Evolutionary conservation across 2,797 vertebrate species (phyloP), one percentile per base, ranked within the genome.

Genomic region (Spondyliosoma cantharus): DNA sequence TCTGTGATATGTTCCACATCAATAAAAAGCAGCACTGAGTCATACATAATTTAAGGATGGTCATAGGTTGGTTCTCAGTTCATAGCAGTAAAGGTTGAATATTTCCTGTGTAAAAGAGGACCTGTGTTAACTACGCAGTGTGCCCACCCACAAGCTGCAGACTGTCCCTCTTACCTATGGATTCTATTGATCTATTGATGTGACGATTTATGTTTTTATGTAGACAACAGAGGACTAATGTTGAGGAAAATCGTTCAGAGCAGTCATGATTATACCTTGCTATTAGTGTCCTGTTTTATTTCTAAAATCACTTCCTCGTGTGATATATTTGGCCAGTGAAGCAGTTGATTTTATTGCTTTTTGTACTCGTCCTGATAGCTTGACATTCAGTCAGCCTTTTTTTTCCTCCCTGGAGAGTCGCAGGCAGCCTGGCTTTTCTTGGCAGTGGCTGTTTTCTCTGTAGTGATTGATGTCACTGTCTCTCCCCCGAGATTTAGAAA

Each of bases 391-490:
- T 84, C 78, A 80, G 71, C 46, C 32, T 25, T 71, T 53, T 45
- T 46, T 24, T 2, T 6, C 19, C 63, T 81, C 81, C 59, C 42
- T 17, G 71, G 72, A 56, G 83, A 75, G 24, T 63, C 0, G 27
- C 52, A 70, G 58, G 27, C 78, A 48, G 74, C 37, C 32, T 45
- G 67, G 2, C 7, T 65, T 86, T 85, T 84, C 79, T 75, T 67
- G 65, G 74, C 78, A 53, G 24, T 42, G 48, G 68, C 78, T 37
- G 82, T 78, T 90, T 84, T 87, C 78, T 83, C 64, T 27, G 20
- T 32, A 5, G 17, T 88, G 85, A 91, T 86, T 78, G 82, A 91
- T 90, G 82, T 79, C 67, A 32, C 64, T 54, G 83, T 83, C 66
- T 82, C 71, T 83, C 82, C 82, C 75, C 13, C 0, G 56, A 81